phyloP scores from a whole-genome alignment of 2,113 vertebrate species.

The Apeltes quadracus region DNA sequence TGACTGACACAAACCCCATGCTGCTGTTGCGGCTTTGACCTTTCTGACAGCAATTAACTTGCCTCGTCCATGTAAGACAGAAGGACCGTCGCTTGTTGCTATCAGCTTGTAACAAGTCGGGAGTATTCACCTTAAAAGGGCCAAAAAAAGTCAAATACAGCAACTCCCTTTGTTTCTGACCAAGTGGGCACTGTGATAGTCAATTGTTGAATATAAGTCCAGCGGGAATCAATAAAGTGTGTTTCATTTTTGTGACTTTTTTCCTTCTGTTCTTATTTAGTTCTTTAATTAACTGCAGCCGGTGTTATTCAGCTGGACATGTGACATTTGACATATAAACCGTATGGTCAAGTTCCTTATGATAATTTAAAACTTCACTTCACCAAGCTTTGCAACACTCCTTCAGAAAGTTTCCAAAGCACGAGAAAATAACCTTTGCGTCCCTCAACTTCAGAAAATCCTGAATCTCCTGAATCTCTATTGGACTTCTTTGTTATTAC shows the following conservation, averaged over 20 bases:
- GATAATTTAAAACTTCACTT: no score
- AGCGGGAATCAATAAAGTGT: background rate
- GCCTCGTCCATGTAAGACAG: constrained; percentile 30
- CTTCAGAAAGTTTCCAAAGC: no score
- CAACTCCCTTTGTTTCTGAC: background rate
- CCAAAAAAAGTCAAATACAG: constrained; percentile 15
- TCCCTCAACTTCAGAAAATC: background rate
- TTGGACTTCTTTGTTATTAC: background rate
- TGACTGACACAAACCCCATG: constrained; percentile 64
- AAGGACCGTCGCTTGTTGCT: constrained; percentile 19
- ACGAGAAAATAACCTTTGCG: background rate
- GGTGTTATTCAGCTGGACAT: background rate
- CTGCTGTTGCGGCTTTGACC: constrained; percentile 66
- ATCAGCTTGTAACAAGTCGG: background rate
- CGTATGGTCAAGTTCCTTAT: no score
- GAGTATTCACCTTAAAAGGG: constrained; percentile 33
- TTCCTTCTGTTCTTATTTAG: background rate
- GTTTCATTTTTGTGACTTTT: background rate
- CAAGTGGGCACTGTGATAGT: background rate
- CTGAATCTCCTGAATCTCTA: background rate
- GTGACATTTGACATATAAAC: background rate
- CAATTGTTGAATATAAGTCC: background rate
- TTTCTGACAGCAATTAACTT: constrained; percentile 62
- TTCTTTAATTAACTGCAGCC: background rate
- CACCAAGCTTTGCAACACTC: no score